These are phyloP conservation scores for Oreotrochilus melanogaster DNA, from an alignment of 2,113 vertebrate genomes.

Conservation along the genomic window DNA sequence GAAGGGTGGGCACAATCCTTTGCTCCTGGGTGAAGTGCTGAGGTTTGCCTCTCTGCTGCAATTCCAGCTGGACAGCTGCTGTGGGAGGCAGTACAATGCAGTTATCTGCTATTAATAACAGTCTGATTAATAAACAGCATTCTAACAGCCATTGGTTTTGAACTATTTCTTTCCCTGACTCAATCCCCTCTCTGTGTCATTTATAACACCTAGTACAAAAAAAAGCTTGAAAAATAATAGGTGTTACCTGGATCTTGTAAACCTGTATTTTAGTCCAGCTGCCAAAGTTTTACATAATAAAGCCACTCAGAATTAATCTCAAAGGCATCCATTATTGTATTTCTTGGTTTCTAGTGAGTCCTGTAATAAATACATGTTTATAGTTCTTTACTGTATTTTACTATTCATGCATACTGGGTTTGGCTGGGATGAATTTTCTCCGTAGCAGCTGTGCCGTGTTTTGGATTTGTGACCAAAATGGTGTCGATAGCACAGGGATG, in stretches of 20 bases:
- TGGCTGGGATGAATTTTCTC: not conserved
- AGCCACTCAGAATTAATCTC: not conserved
- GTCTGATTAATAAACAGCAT: not conserved
- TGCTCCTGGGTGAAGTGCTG: accelerated
- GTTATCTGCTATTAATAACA: not conserved
- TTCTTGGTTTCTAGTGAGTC: not conserved
- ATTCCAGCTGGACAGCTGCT: accelerated
- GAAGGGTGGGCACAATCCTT: accelerated
- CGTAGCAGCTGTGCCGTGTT: not conserved
- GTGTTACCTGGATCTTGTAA: not conserved
- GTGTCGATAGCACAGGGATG: no score
- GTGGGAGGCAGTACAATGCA: accelerated
- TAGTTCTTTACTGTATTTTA: not conserved
- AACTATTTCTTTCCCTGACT: not conserved
- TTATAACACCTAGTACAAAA: not conserved
- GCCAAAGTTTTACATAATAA: not conserved
- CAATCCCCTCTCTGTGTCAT: not conserved
- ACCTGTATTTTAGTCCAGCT: not conserved
- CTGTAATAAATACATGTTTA: not conserved
- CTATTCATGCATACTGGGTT: not conserved
- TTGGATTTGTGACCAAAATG: not conserved
- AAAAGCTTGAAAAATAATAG: not conserved
- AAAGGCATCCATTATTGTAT: not conserved
- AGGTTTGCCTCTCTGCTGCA: not conserved
- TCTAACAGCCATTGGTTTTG: not conserved